Evolutionary conservation across 2,797 vertebrate genomes (phyloP).

Genomic region (Arnoldichthys spilopterus): DNA sequence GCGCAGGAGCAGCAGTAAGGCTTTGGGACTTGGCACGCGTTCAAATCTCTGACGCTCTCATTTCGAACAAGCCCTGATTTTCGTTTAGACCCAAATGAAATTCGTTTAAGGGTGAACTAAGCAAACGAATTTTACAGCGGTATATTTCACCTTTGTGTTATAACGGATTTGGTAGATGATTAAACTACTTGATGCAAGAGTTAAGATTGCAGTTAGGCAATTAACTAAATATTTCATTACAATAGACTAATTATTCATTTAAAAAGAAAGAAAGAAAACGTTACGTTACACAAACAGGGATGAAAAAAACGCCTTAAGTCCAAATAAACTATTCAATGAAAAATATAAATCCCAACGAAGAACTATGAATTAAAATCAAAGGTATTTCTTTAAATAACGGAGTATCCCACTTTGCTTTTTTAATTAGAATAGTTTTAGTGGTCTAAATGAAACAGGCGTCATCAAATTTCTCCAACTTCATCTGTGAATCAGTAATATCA

Average conservation of each 20-base stretch:
- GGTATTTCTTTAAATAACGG: too few species aligned
- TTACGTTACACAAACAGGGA: neutral
- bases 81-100: constrained; percentile 44
- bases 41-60: constrained; percentile 15
- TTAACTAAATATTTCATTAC: neutral
- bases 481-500: neutral
- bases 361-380: neutral
- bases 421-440: too few species aligned
- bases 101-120: constrained; percentile 39
- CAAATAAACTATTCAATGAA: neutral
- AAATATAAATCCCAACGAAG: neutral
- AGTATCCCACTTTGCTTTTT: too few species aligned
- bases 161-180: neutral
- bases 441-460: neutral
- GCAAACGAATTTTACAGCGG: constrained; percentile 37
- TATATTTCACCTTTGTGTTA: neutral
- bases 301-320: neutral
- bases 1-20: constrained; percentile 6
- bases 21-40: constrained; percentile 44
- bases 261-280: too few species aligned
- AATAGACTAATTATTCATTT: neutral
- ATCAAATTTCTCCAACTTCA: neutral
- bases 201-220: neutral
- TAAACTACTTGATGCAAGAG: constrained; percentile 11
- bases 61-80: constrained; percentile 19